Evolutionary conservation across 2,797 vertebrate species (phyloP), one percentile per base, ranked within the genome.

Genomic region (Rhodeus uyekii): DNA sequence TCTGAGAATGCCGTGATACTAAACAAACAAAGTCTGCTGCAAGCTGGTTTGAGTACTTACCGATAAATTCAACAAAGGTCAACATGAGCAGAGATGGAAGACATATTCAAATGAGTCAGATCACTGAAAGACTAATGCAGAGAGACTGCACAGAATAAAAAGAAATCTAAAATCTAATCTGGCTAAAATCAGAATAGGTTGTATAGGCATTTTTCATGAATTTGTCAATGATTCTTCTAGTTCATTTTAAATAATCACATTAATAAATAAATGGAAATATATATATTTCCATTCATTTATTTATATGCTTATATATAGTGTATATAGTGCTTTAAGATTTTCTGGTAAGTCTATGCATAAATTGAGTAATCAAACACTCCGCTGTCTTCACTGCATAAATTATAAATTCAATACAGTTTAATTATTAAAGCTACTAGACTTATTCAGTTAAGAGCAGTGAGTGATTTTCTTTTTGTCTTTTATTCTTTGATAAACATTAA

Each of bases 1-100:
- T 75, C 63, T 36, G 71, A 85, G 63, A 76, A 65, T 44, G 55
- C 39, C 9, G 68, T 4, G 5, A 75, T 29, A 29, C 18, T 44
- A 75, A 75, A 81, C 44, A 75, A 81, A 81, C 60, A 81, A 42
- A 55, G 64, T 67, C 48, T 69, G 65, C 12, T 55, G 38, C 1
- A n/a, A 80, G 60, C 42, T 48, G 16, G 61, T 68, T 55, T 69
- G 36, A 42, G 36, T 58, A 18, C 39, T 63, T 72, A 63, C 22
- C 6, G 16, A 73, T 81, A 39, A 24, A 75, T 38, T 74, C 46
- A 75, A 50, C 16, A 81, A 53, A 81, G 69, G 80, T 75, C 46
- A 74, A 75, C 42, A 24, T 32, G 18, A 64, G 34, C 71, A 32
- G 69, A 64, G n/a, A 63, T 36, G 18, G 42, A 73, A 73, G 32